phyloP scores from a whole-genome alignment of 2,113 vertebrate genomes.

The Anseranas semipalmata region DNA sequence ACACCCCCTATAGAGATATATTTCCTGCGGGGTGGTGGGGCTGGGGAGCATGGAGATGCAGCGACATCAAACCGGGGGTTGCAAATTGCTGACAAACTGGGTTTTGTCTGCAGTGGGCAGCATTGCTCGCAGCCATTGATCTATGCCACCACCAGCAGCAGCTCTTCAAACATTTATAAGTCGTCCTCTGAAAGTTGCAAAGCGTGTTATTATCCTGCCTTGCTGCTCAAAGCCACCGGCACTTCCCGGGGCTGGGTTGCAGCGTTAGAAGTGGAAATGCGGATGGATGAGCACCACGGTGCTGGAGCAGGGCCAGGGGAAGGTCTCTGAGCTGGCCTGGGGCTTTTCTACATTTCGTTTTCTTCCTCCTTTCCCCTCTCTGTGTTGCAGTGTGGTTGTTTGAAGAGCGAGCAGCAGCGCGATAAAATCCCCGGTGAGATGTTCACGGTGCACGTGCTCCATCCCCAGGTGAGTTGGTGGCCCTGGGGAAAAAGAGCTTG shows the following conservation, averaged over 20 bases:
- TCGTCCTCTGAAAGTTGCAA: background rate
- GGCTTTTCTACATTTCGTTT: background rate
- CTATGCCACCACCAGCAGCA: background rate
- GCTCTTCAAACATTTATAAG: background rate
- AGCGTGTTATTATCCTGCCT: background rate
- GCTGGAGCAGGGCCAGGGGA: background rate
- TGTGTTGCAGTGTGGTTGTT: background rate
- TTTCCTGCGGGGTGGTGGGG: background rate
- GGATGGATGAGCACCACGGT: background rate
- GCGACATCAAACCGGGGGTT: background rate
- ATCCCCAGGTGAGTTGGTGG: background rate
- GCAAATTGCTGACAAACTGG: background rate
- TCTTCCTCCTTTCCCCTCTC: background rate
- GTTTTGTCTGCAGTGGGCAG: background rate
- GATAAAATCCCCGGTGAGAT: background rate
- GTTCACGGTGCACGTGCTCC: background rate
- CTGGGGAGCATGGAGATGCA: background rate
- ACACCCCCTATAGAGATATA: background rate
- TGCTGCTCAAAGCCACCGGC: fast-evolving
- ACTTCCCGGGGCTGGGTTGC: background rate
- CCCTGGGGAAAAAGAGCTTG: background rate
- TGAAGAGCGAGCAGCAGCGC: too few relatives aligned
- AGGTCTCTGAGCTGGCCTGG: background rate
- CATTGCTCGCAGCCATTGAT: background rate
- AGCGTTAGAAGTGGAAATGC: background rate